Evolutionary conservation across 2,797 vertebrate genomes (phyloP).

Genomic region (Falco naumanni): DNA sequence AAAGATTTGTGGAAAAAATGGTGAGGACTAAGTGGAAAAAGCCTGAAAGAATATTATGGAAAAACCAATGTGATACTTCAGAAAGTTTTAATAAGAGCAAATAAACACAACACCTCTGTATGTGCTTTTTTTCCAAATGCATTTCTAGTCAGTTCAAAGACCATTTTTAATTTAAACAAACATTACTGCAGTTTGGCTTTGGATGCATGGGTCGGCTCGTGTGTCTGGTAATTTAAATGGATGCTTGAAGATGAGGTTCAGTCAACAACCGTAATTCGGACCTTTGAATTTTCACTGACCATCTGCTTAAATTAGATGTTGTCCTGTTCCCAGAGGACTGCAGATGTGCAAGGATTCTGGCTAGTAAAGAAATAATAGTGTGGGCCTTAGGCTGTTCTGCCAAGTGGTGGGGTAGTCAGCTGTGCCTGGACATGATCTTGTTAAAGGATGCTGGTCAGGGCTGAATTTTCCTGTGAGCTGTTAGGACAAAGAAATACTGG

Average conservation of each 20-base stretch:
- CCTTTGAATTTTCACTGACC: constrained; percentile 6
- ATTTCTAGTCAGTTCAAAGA: not conserved
- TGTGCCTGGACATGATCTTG: not conserved
- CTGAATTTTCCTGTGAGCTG: not conserved
- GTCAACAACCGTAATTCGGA: not conserved
- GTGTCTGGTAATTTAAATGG: not conserved
- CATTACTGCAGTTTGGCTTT: not conserved
- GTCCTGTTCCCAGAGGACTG: not conserved
- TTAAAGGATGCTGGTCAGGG: not conserved
- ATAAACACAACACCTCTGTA: not conserved
- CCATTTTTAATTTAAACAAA: not conserved
- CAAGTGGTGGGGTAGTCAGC: not conserved
- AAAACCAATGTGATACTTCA: not conserved
- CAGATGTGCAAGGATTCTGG: not conserved
- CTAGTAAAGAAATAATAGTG: not conserved
- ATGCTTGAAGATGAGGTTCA: not conserved
- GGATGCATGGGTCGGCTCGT: not conserved
- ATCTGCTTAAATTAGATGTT: not conserved
- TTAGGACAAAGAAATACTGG: not conserved
- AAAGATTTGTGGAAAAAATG: not conserved
- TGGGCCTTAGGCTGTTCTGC: not conserved
- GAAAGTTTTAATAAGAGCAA: not conserved
- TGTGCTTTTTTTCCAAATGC: not conserved
- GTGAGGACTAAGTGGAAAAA: not conserved
- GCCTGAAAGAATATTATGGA: not conserved